phyloP scores from a whole-genome alignment of 1,140 invertebrate genomes.

The Tetramorium alpestre region DNA sequence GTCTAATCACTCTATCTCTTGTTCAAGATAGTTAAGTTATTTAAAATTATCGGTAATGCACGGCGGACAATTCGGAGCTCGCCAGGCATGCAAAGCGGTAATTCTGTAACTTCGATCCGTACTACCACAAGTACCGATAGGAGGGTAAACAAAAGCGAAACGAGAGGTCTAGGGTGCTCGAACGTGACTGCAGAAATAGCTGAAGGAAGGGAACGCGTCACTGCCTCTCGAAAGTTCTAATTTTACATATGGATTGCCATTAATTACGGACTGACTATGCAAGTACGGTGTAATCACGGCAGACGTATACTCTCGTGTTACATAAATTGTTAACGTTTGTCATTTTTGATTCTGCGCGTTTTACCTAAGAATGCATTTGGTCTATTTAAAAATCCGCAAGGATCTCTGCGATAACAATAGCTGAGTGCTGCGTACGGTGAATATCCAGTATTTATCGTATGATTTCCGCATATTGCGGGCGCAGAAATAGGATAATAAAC shows the following conservation, averaged over 20 bases:
- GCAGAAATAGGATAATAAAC: conserved; percentile 69
- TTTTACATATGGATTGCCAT: conserved; percentile 47
- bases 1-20: background rate
- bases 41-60: conserved; percentile 2
- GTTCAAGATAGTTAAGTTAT: background rate
- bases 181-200: conserved; percentile 49
- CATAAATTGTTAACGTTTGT: background rate
- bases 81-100: background rate
- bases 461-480: conserved; percentile 17
- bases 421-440: background rate
- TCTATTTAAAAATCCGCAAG: background rate
- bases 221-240: conserved; percentile 64
- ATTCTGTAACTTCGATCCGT: background rate
- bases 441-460: background rate
- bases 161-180: conserved; percentile 34
- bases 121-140: background rate
- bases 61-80: background rate
- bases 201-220: conserved; percentile 60
- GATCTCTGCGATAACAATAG: background rate
- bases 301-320: background rate
- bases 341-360: background rate
- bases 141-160: conserved; percentile 64
- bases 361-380: background rate
- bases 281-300: background rate
- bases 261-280: background rate